Conservation (phyloP, 2,797 vertebrate species). For the Scarus forsteni region DNA sequence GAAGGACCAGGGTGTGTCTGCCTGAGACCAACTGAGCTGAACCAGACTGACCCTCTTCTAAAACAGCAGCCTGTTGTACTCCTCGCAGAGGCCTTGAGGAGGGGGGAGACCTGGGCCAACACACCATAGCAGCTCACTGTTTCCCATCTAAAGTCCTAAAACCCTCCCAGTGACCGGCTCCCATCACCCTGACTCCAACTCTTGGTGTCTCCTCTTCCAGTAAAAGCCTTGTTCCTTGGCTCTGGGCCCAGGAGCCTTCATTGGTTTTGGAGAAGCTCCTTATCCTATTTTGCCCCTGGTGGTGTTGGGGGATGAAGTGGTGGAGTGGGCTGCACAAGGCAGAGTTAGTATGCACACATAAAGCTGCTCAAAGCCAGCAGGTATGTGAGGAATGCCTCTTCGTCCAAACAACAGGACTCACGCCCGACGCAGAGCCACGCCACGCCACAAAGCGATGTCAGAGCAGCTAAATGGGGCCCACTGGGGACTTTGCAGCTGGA, state of each 20-base stretch:
- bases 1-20: slow-evolving; percentile 42
- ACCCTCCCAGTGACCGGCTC: slow-evolving; percentile 55
- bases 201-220: slow-evolving; percentile 56
- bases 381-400: slow-evolving; percentile 84
- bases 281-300: slow-evolving; percentile 67
- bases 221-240: slow-evolving; percentile 57
- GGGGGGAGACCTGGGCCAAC: slow-evolving; percentile 19
- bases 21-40: slow-evolving; percentile 48
- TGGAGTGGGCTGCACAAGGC: slow-evolving; percentile 63
- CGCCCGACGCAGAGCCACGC: slow-evolving; percentile 64
- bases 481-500: slow-evolving; percentile 51
- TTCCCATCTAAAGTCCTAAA: slow-evolving; percentile 37
- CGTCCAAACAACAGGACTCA: slow-evolving; percentile 80
- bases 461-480: slow-evolving; percentile 57
- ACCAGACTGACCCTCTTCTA: slow-evolving; percentile 59
- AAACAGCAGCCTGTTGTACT: slow-evolving; percentile 64
- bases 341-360: slow-evolving; percentile 74
- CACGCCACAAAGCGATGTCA: slow-evolving; percentile 64
- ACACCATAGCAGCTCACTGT: slow-evolving; percentile 42
- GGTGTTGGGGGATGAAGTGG: slow-evolving; percentile 27
- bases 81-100: slow-evolving; percentile 36
- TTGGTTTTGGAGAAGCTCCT: slow-evolving; percentile 63
- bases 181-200: slow-evolving; percentile 57
- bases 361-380: slow-evolving; percentile 83
- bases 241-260: slow-evolving; percentile 44